Evolutionary conservation across 2,888 invertebrate species (phyloP).

Genomic region (Mystacides longicornis): DNA sequence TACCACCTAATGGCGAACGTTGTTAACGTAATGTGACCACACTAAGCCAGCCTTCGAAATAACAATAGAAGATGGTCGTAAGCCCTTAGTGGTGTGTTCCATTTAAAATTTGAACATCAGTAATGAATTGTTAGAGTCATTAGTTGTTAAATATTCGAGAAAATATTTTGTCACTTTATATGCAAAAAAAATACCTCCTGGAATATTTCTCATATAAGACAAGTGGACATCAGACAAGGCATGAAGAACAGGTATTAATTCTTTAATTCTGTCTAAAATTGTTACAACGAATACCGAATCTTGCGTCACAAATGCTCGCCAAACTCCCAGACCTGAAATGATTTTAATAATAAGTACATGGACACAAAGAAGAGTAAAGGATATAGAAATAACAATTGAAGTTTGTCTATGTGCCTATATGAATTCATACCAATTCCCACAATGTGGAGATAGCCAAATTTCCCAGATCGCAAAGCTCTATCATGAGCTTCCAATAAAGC

Average conservation of each 20-base stretch:
- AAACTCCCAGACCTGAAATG: constrained; percentile 51
- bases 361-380: no score
- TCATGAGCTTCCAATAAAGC: constrained; percentile 54
- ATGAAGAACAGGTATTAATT: constrained; percentile 40
- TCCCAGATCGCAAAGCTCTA: constrained; percentile 44
- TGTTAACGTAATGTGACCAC: no score
- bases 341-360: no score
- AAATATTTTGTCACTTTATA: background rate
- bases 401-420: no score
- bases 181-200: constrained; percentile 34
- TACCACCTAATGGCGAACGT: no score
- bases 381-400: no score
- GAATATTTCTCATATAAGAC: constrained; percentile 51
- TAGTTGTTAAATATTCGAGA: background rate
- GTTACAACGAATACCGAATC: constrained; percentile 55
- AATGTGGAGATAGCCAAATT: constrained; percentile 55
- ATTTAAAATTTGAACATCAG: no score
- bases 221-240: constrained; percentile 59
- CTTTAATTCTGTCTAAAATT: constrained; percentile 53
- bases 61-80: no score
- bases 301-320: constrained; percentile 56
- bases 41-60: no score
- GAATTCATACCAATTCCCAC: constrained; percentile 57
- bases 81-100: no score
- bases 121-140: no score